Evolutionary conservation across 2,888 invertebrate genomes (phyloP), one percentile per base, ranked within the genome.

Genomic region (Mellilla xanthometata): DNA sequence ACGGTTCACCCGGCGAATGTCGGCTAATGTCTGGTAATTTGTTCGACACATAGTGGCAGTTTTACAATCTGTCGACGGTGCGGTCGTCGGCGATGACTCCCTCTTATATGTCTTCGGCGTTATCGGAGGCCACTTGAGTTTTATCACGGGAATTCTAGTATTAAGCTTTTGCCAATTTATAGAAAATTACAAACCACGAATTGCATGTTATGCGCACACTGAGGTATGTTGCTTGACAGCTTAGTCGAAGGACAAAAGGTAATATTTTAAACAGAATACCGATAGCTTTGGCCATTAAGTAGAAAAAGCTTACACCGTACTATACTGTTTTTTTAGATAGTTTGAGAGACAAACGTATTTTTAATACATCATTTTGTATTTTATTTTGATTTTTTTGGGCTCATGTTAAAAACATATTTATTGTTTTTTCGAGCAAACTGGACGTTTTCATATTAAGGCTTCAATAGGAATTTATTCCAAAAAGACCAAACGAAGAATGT

Each of bases 101-200:
- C 52, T 57, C 52, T 57, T 53, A 67, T 78, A 76, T 72, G 62
- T 63, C 60, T 57, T 29, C 26, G 50, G 52, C 56, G 50, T 63
- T 56, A 56, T 60, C 56, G 53, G 72, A 59, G 61, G 64, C 61
- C 64, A 59, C 39, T 59, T 52, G 39, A 36, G 41, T 51, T 51
- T 47, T 56, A 52, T 52, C 41, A 46, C 38, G 10, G 33, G 39
- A 45, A 48, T 12, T 27, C 39, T 28, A 51, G 44, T 63, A 68
- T 62, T 73, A 78, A 77, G 72, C 60, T 67, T 70, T 65, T 59
- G 72, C 78, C 81, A 84, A 85, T 83, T 84, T 84, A 73, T 19
- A 75, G 65, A 65, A 68, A 66, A 60, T 69, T 67, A 68, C 69
- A 61, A 61, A 66, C 78, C 79, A 84, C 76, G 79, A 77, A 74